These are phyloP conservation scores for Xylota segnis DNA, from an alignment of 2,888 invertebrate species.

Conservation along the genomic window DNA sequence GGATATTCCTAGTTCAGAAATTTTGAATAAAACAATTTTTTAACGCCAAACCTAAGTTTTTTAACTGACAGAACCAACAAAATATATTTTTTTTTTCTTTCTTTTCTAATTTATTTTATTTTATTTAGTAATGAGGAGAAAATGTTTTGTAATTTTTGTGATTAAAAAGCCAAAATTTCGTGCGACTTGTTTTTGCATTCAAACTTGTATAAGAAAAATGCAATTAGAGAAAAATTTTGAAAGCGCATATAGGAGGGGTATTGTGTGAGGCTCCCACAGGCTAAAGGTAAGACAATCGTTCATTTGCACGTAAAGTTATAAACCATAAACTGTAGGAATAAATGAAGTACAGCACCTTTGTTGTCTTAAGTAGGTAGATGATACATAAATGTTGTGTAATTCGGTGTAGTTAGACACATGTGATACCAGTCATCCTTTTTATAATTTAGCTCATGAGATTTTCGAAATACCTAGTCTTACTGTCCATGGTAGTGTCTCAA, in stretches of 20 bases:
- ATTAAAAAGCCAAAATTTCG: slow-evolving; percentile 11
- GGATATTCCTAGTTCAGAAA: not conserved
- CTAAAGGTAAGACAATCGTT: slow-evolving; percentile 55
- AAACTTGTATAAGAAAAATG: slow-evolving; percentile 12
- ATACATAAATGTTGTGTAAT: not conserved
- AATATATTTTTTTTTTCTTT: slow-evolving; percentile 16
- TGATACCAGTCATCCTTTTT: not conserved
- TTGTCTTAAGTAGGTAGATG: not conserved
- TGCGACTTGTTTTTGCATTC: slow-evolving; percentile 27
- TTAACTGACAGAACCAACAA: not conserved
- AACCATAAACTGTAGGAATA: slow-evolving; percentile 2
- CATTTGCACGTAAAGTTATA: slow-evolving; percentile 46
- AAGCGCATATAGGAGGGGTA: slow-evolving; percentile 5
- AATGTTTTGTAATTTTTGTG: not conserved
- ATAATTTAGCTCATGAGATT: no score
- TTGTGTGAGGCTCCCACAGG: slow-evolving; percentile 7
- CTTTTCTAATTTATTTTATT: slow-evolving; percentile 35
- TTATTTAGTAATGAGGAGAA: slow-evolving; percentile 41
- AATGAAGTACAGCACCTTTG: not conserved
- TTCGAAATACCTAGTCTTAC: no score
- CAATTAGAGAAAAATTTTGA: not conserved
- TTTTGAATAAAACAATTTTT: not conserved
- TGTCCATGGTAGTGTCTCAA: no score
- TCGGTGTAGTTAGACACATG: not conserved
- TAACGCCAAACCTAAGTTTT: not conserved